phyloP scores from a whole-genome alignment of 2,797 vertebrate species.

The Onychomys arenicola region DNA sequence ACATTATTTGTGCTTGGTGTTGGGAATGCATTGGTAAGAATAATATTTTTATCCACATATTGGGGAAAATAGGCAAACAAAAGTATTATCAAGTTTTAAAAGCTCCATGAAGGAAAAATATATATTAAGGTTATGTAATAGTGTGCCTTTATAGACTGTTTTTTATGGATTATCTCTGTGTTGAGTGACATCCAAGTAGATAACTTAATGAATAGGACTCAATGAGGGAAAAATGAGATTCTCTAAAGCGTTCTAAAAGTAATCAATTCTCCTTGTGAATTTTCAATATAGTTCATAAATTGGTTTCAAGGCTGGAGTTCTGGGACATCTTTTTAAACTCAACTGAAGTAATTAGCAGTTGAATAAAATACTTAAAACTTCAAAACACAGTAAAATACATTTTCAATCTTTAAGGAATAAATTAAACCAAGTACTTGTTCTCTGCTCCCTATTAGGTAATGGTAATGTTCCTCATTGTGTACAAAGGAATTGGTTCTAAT shows the following conservation, averaged over 20 bases:
- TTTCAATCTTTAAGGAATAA: background rate
- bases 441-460: background rate
- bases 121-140: background rate
- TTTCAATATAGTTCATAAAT: constrained; percentile 18
- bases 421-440: background rate
- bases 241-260: constrained; percentile 1
- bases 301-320: background rate
- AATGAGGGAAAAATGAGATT: background rate
- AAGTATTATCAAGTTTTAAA: background rate
- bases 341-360: constrained; percentile 13
- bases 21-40: background rate
- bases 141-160: background rate
- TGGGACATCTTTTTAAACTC: background rate
- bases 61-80: background rate
- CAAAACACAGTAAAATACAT: background rate
- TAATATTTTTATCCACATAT: background rate
- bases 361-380: constrained; percentile 11
- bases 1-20: background rate
- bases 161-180: background rate
- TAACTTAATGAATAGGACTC: background rate
- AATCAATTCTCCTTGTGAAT: background rate
- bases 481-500: background rate
- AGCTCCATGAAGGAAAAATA: background rate
- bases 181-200: background rate
- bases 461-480: background rate